Base-by-base conservation (phyloP, 2,797 vertebrate genomes). In the Catharus ustulatus region DNA sequence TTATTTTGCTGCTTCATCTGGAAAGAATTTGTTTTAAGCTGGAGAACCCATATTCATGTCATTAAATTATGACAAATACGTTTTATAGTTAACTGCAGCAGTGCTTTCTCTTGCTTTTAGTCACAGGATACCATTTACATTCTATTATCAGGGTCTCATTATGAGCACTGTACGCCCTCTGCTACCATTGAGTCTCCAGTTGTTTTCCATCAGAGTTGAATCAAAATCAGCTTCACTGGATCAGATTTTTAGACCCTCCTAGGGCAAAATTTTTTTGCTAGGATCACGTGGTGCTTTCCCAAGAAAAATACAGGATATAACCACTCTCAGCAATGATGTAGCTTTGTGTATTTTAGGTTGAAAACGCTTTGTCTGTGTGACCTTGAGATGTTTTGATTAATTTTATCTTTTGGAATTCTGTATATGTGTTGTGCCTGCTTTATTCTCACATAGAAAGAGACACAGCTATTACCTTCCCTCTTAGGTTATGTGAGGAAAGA, bases 331-430 rank as follows among this genome's bases (percentile, higher is more conserved):
- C 38, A 84, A 5, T n/a, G 43, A 48, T 84, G 62, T 30, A 61
- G 76, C 57, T 89, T 23, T 74, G 29, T 84, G 26, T 62, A 11
- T 61, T 76, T 34, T 43, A 21, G 75, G 58, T 49, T 77, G 68
- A 30, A 61, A 71, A 77, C 3, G 34, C 29, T n/a, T 88, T 6
- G 4, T 67, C 40, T 74, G 26, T 38, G 38, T 5, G 23, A 81
- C 73, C 79, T 90, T 8, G 17, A 74, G 52, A 38, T 77, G 18
- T 77, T 95, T 83, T 83, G 76, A 90, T 95, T 81, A 96, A 88
- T 45, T 76, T 22, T 20, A 55, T 73, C 49, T 75, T 78, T 51
- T 84, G 51, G 69, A 94, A 66, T 34, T 71, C 52, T 0, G 0
- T 43, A 3, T 69, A 79, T 74, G 38, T 68, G 18, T 75, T 68